Evolutionary conservation across 2,797 vertebrate genomes (phyloP), one percentile per base, ranked within the genome.

Genomic region (Masticophis lateralis): DNA sequence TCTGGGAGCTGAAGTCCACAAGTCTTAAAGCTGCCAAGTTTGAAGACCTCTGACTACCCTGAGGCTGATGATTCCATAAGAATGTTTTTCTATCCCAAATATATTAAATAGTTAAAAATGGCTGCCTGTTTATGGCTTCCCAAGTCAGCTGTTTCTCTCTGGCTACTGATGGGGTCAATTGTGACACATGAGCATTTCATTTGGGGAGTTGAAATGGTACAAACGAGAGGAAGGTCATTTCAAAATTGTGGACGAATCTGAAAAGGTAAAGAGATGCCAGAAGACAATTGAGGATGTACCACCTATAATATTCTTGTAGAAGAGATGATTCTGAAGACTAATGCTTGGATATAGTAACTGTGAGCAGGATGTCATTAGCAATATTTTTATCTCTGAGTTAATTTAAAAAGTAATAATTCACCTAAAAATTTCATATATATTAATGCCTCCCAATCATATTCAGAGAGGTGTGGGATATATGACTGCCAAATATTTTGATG

Each of bases 291-390:
- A 86, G 18, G 0, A 83, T 95, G 93, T 94, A 93, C 2, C 57
- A 59, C 93, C 69, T 90, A 69, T 90, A 91, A 93, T 96, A 94
- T 92, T 53, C 94, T 91, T 74, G 88, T 92, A 94, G 94, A 91
- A 94, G 92, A 95, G 94, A 94, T 96, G 96, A 96, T 96, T 89
- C 93, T 96, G 96, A 96, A 63, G 91, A 92, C 95, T 95, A 93
- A 94, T 90, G 91, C 92, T 96, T 96, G 95, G 96, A 97, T 96
- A 9, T 43, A 88, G 94, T 94, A 95, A 91, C 95, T 95, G 96
- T 96, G 94, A 94, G 94, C 89, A 91, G 94, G 95, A 94, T 93
- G 95, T 94, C 94, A 95, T 92, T 92, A 96, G 94, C 94, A 90
- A 59, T 91, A 92, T 89, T 94, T 95, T 92, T 94, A 95, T 56